Conservation (phyloP, 1,140 invertebrate genomes). For the Linepithema humile region DNA sequence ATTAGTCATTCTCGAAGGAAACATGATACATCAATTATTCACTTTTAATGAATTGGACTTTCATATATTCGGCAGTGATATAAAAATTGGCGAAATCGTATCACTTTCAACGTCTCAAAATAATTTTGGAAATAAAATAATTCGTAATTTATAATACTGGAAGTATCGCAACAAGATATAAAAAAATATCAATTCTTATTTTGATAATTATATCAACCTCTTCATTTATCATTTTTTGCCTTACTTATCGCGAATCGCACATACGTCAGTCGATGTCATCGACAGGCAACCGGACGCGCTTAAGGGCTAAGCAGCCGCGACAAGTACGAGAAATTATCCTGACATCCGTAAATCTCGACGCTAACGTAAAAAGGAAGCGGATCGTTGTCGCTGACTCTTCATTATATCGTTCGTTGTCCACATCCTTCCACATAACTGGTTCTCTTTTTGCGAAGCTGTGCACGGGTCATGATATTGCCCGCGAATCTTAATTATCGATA, state of each 20-base stretch:
- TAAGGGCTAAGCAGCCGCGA: background rate
- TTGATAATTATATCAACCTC: no score
- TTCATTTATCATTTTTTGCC: no score
- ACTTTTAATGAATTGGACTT: no score
- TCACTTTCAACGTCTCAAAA: background rate
- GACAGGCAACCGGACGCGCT: constrained; percentile 10
- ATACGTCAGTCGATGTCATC: background rate
- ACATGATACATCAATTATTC: background rate
- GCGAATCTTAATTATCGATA: constrained; percentile 1
- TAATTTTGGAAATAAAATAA: no score
- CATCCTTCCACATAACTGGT: background rate
- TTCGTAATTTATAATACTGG: no score
- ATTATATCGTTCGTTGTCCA: constrained; percentile 6
- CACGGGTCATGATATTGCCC: background rate
- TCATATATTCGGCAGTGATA: background rate
- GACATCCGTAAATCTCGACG: constrained; percentile 11
- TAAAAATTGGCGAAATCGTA: background rate
- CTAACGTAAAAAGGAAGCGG: constrained; percentile 26
- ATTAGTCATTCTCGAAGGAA: background rate
- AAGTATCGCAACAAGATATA: no score
- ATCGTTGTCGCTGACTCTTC: constrained; percentile 19
- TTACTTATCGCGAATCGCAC: background rate
- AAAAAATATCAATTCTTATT: no score
- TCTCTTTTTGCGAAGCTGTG: background rate
- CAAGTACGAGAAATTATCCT: constrained; percentile 20